A percentile compares a stretch with the other conserved stretches of the same genome.
phyloP scores from a whole-genome alignment of 2,888 invertebrate species.

The Silvanus unidentatus region DNA sequence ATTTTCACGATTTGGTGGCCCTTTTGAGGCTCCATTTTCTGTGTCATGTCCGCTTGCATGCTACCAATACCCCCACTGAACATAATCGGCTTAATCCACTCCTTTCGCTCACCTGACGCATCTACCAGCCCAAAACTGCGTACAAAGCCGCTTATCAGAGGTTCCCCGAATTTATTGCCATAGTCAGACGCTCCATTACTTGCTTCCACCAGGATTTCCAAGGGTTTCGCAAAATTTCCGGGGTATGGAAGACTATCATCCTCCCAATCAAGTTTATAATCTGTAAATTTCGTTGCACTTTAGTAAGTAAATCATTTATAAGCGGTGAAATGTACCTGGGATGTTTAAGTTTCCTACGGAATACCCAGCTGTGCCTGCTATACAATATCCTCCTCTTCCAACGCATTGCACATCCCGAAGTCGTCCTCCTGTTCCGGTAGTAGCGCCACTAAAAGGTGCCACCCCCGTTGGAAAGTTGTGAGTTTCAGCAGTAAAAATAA shows the following conservation, averaged over 20 bases:
- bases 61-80: conserved; percentile 94
- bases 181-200: conserved; percentile 98
- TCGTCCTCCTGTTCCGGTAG: conserved; percentile 95
- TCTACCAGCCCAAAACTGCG: conserved; percentile 81
- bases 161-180: conserved; percentile 99
- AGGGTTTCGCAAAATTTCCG: conserved; percentile 79
- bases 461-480: conserved; percentile 98
- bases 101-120: conserved; percentile 58
- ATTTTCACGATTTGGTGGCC: conserved; percentile 91
- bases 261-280: conserved; percentile 85
- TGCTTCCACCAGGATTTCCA: conserved; percentile 88
- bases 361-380: conserved; percentile 95
- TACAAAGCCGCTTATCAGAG: conserved; percentile 84
- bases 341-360: conserved; percentile 89
- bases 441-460: conserved; percentile 95
- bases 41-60: conserved; percentile 76
- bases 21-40: conserved; percentile 69
- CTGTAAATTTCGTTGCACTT: conserved; percentile 49
- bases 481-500: conserved; percentile 97
- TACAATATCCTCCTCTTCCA: conserved; percentile 87
- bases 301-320: conserved; percentile 1
- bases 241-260: conserved; percentile 70
- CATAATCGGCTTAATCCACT: conserved; percentile 98
- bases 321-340: conserved; percentile 56
- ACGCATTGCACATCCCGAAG: conserved; percentile 93